Base-by-base conservation (phyloP, 2,797 vertebrate species). In the Urocyon cinereoargenteus region DNA sequence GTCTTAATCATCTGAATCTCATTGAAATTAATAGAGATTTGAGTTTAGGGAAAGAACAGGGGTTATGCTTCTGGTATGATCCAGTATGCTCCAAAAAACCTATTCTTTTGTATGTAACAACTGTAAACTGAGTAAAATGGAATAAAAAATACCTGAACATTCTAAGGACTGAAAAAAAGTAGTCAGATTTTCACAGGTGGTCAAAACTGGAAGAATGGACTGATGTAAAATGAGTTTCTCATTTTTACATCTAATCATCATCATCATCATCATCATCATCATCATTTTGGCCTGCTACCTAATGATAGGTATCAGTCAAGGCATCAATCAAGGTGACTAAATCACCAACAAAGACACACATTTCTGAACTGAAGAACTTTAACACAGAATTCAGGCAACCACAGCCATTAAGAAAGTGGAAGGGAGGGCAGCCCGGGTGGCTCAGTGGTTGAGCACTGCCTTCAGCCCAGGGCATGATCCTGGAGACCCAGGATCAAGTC, bases 11-110 rank as follows among this genome's bases (percentile, higher is more conserved):
- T 40, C 16, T 92, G 8, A 62, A 83, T 92, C 40, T 82, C n/a
- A 31, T 15, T 75, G 28, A 88, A 81, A 83, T 62, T 87, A 55
- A 61, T 9, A 86, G 40, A 93, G 91, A 92, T 14, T 79, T 70
- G 86, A 93, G 91, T 81, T 78, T 89, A 91, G 53, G 28, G 26
- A 36, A 66, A 97, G 57, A 85, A 15, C 11, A 85, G 28, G 10
- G 83, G 22, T 84, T 73, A 84, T 85, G 24, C 49, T 90, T 97
- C 66, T 78, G 7, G 7, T n/a, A 59, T n/a, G 10, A n/a, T 49
- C 59, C 51, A 92, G 13, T 12, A 66, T 1, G 57, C 0, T 3
- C 22, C 49, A 73, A 51, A 57, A 90, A 53, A 81, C 31, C 22
- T 62, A 34, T 6, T 11, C 2, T 79, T 57, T 22, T 84, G 7